Conservation (phyloP, 1,140 invertebrate species). For the Ectropis grisescens region DNA sequence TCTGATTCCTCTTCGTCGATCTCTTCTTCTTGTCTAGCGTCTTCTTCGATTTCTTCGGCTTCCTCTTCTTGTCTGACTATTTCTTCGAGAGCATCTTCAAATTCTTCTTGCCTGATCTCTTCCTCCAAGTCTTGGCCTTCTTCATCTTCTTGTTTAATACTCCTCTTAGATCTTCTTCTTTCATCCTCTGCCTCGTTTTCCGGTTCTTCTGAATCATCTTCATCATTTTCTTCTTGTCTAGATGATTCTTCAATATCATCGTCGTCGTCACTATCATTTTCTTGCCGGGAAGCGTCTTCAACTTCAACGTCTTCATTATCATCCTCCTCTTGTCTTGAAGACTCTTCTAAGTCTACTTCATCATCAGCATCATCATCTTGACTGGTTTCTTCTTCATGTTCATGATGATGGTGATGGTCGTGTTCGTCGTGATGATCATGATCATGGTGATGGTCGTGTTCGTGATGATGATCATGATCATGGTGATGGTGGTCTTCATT, state of each 20-base stretch:
- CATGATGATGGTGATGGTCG: slow-evolving; percentile 1
- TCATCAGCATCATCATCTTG: slow-evolving; percentile 5
- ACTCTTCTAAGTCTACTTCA: not conserved
- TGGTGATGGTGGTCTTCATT: not conserved
- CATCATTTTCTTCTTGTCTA: slow-evolving; percentile 4
- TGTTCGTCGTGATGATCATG: slow-evolving; percentile 1
- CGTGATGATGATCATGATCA: slow-evolving; percentile 1
- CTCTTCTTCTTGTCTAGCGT: slow-evolving; percentile 9
- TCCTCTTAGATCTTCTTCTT: not conserved
- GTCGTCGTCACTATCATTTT: slow-evolving; percentile 11
- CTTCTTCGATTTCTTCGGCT: slow-evolving; percentile 7
- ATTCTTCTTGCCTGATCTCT: slow-evolving; percentile 3
- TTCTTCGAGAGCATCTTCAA: slow-evolving; percentile 7
- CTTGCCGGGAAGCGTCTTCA: slow-evolving; percentile 7
- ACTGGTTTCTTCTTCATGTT: slow-evolving; percentile 4
- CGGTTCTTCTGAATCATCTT: slow-evolving; percentile 6
- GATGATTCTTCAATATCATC: not conserved
- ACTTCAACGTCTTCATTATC: slow-evolving; percentile 8
- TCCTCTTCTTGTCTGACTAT: slow-evolving; percentile 4
- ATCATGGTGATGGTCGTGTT: not conserved
- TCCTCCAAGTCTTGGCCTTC: slow-evolving; percentile 4
- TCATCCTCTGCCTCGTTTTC: slow-evolving; percentile 8
- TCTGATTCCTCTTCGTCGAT: slow-evolving; percentile 10
- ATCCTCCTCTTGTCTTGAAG: slow-evolving; percentile 3
- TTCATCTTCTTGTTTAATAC: slow-evolving; percentile 1